These are phyloP conservation scores for Himalopsyche tibetana DNA, from an alignment of 2,888 invertebrate species.

Conservation along the genomic window DNA sequence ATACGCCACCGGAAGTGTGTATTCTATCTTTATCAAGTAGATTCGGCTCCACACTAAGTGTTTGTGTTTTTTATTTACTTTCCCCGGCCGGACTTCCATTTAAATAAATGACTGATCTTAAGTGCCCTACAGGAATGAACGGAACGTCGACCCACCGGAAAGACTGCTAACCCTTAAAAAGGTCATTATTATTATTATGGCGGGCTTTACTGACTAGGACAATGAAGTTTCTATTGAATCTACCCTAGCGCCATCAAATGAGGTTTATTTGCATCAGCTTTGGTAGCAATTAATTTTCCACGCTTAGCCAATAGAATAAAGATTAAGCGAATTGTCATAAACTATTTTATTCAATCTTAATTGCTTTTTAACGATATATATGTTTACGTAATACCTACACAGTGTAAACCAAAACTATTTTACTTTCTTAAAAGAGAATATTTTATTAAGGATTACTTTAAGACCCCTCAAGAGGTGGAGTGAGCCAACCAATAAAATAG, in stretches of 20 bases:
- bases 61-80: conserved; percentile 10
- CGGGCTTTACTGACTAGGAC: background rate
- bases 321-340: background rate
- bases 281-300: background rate
- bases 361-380: too few relatives aligned
- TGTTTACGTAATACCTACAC: too few relatives aligned
- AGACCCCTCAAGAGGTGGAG: too few relatives aligned
- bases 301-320: background rate
- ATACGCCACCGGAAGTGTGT: too few relatives aligned
- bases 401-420: too few relatives aligned
- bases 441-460: too few relatives aligned
- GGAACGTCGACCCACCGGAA: background rate
- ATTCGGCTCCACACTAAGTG: background rate
- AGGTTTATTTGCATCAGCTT: conserved; percentile 15
- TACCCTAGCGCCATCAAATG: conserved; percentile 3
- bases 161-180: conserved; percentile 17
- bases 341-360: too few relatives aligned
- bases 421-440: too few relatives aligned
- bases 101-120: background rate
- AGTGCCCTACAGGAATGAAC: conserved; percentile 10
- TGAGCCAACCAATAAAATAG: too few relatives aligned
- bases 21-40: background rate
- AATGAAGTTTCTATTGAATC: background rate
- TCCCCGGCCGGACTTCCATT: background rate
- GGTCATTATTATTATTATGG: conserved; percentile 26